phyloP scores from a whole-genome alignment of 2,888 invertebrate genomes.

The Pandemis heparana region DNA sequence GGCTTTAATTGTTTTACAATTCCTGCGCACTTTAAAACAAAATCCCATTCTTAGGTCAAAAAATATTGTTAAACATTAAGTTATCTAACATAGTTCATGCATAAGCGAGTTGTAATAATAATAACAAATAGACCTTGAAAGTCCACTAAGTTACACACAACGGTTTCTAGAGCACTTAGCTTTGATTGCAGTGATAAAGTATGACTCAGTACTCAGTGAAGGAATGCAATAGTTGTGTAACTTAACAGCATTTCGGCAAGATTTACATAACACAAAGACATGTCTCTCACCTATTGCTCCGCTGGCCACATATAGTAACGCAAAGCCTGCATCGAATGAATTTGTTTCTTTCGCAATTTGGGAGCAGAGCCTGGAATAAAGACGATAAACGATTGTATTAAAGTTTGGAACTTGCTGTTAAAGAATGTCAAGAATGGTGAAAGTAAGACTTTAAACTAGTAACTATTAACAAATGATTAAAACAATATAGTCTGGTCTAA shows the following conservation, averaged over 20 bases:
- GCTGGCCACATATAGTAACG: conserved; percentile 77
- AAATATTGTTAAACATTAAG: not conserved
- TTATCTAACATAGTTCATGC: not conserved
- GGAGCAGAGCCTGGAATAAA: conserved; percentile 69
- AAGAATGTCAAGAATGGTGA: conserved; percentile 42
- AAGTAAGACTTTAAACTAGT: conserved; percentile 42
- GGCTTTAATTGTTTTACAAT: too few relatives aligned
- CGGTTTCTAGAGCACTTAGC: conserved; percentile 21
- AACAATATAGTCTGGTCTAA: conserved; percentile 7
- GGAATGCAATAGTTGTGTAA: conserved; percentile 41
- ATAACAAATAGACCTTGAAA: conserved; percentile 8
- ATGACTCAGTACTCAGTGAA: conserved; percentile 32
- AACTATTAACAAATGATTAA: conserved; percentile 14
- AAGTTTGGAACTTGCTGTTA: not conserved
- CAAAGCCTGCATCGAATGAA: conserved; percentile 77
- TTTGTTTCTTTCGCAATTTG: conserved; percentile 74
- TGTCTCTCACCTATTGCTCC: conserved; percentile 78
- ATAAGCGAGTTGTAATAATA: not conserved
- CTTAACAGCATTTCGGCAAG: conserved; percentile 50
- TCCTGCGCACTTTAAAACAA: not conserved
- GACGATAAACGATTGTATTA: conserved; percentile 10
- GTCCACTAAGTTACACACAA: not conserved
- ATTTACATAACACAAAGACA: conserved; percentile 60
- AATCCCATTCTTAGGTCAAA: not conserved
- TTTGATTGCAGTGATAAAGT: conserved; percentile 33